Conservation (phyloP, 1,140 invertebrate species). For the Saccostrea cuccullata region DNA sequence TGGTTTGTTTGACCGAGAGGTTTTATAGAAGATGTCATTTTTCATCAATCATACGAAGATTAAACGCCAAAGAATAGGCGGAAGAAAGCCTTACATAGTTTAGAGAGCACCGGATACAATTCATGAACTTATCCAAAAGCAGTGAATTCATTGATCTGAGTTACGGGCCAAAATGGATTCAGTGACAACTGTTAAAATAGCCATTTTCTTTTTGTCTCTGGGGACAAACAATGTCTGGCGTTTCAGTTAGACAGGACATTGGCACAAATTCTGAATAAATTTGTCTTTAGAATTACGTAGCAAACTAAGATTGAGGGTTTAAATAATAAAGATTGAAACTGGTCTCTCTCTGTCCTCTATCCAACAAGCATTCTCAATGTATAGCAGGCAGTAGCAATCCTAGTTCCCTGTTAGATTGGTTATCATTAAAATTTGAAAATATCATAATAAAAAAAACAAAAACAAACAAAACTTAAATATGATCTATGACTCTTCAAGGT, state of each 20-base stretch:
- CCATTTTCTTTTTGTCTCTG: conserved; percentile 9
- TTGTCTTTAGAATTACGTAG: too few relatives aligned
- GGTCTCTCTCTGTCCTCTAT: too few relatives aligned
- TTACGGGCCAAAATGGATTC: neutral
- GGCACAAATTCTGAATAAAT: neutral
- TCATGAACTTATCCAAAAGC: neutral
- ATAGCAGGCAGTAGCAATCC: too few relatives aligned
- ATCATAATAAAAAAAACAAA: too few relatives aligned
- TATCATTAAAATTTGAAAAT: too few relatives aligned
- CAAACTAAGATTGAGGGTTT: too few relatives aligned
- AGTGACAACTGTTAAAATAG: conserved; percentile 36
- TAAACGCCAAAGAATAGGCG: neutral
- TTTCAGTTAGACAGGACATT: neutral
- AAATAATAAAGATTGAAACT: too few relatives aligned
- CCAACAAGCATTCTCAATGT: too few relatives aligned
- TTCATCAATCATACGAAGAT: neutral
- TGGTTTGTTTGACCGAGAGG: conserved; percentile 10
- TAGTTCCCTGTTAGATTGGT: too few relatives aligned
- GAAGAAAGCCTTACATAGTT: neutral
- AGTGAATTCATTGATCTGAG: neutral
- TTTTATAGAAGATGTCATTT: conserved; percentile 26
- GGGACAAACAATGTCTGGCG: neutral
- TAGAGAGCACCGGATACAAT: neutral
- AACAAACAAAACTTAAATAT: too few relatives aligned
- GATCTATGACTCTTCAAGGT: too few relatives aligned